phyloP scores from a whole-genome alignment of 1,140 invertebrate species.

The Drosophila burlai region DNA sequence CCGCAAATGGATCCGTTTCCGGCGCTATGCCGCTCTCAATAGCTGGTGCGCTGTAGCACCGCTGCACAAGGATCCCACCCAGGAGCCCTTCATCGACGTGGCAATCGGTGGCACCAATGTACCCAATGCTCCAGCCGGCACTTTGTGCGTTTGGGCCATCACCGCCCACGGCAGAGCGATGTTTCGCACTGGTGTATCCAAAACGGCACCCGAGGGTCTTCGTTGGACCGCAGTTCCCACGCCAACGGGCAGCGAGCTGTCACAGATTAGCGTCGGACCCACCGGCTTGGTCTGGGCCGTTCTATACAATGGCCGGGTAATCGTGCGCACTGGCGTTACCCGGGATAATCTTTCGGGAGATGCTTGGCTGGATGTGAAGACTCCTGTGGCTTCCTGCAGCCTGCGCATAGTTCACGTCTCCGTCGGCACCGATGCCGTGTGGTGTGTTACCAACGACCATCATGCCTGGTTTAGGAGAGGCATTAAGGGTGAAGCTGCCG shows the following conservation, averaged over 20 bases:
- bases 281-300: slow-evolving; percentile 94
- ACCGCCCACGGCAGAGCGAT: slow-evolving; percentile 95
- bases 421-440: slow-evolving; percentile 93
- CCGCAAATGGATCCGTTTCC: slow-evolving; percentile 93
- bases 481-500: slow-evolving; percentile 90
- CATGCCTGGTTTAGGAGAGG: slow-evolving; percentile 96
- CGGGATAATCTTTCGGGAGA: slow-evolving; percentile 91
- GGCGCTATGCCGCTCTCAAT: slow-evolving; percentile 94
- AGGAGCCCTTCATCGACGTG: slow-evolving; percentile 91
- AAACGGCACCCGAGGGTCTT: slow-evolving; percentile 92
- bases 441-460: slow-evolving; percentile 93
- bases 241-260: slow-evolving; percentile 91
- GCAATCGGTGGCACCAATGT: slow-evolving; percentile 93
- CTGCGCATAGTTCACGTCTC: slow-evolving; percentile 91
- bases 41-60: slow-evolving; percentile 96
- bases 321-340: slow-evolving; percentile 92
- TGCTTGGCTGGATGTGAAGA: slow-evolving; percentile 92
- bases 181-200: slow-evolving; percentile 92
- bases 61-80: slow-evolving; percentile 94
- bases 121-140: slow-evolving; percentile 90
- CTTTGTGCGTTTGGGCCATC: slow-evolving; percentile 94
- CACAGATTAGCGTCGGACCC: slow-evolving; percentile 92
- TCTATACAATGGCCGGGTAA: slow-evolving; percentile 91
- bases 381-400: slow-evolving; percentile 87
- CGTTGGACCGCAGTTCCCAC: slow-evolving; percentile 92